Percentiles rank a stretch among this genome's conserved stretches.
phyloP scores from a whole-genome alignment of 2,113 vertebrate genomes.

The Anarhynchus alexandrinus region DNA sequence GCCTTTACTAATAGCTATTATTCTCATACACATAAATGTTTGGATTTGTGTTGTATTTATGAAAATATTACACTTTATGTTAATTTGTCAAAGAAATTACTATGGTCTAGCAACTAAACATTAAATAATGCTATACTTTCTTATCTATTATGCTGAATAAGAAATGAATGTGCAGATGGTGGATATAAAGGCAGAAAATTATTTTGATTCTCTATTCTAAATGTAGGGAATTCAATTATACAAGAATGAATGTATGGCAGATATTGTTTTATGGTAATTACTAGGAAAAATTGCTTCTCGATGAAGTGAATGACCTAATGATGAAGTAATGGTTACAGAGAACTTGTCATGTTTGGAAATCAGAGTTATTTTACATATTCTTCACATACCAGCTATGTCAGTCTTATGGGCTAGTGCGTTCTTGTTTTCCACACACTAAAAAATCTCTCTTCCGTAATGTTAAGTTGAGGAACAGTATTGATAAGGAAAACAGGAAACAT shows the following conservation, averaged over 20 bases:
- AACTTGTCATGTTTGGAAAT: neutral
- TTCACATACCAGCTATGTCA: neutral
- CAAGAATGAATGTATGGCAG: neutral
- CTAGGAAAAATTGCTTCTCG: neutral
- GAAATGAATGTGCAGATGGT: neutral
- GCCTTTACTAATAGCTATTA: neutral
- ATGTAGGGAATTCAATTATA: neutral
- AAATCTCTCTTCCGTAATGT: neutral
- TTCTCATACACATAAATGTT: neutral
- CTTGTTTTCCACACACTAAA: neutral
- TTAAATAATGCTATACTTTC: neutral
- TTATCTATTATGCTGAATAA: neutral
- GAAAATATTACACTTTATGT: neutral
- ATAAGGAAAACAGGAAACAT: neutral
- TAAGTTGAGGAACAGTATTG: neutral
- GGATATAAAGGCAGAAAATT: neutral
- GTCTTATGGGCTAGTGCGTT: neutral
- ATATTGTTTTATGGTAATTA: neutral
- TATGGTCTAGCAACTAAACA: neutral
- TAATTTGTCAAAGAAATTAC: neutral
- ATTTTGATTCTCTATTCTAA: neutral
- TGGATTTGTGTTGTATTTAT: neutral
- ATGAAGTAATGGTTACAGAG: neutral
- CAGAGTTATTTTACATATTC: neutral
- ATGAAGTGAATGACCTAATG: neutral